A percentile compares a stretch with the other conserved stretches of the same genome.
Evolutionary conservation across 2,888 invertebrate species (phyloP).

Genomic region (Drosophila lutescens): DNA sequence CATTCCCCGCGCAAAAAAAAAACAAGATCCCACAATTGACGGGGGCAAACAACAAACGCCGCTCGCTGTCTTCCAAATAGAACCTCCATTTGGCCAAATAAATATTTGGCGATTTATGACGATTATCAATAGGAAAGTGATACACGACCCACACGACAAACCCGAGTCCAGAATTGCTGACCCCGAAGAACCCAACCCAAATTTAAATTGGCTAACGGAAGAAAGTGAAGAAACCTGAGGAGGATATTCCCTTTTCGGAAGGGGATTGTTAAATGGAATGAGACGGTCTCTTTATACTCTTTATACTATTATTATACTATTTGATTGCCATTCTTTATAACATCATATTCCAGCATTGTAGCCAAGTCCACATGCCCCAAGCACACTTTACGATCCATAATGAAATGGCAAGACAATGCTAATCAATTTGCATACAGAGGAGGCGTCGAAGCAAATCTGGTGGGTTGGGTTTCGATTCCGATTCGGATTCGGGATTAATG

Average conservation of each 20-base stretch:
- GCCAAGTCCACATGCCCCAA: neutral
- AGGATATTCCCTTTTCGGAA: neutral
- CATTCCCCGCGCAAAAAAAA: slow-evolving; percentile 19
- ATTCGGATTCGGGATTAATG: slow-evolving; percentile 11
- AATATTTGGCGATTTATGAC: slow-evolving; percentile 68
- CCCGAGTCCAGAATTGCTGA: slow-evolving; percentile 21
- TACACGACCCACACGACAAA: slow-evolving; percentile 70
- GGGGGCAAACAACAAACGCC: slow-evolving; percentile 11
- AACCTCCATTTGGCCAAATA: slow-evolving; percentile 50
- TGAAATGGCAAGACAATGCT: slow-evolving; percentile 41
- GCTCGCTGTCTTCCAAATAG: slow-evolving; percentile 5
- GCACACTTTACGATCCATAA: neutral
- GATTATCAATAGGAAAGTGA: slow-evolving; percentile 80
- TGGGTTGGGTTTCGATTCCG: slow-evolving; percentile 17
- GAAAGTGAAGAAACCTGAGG: slow-evolving; percentile 31
- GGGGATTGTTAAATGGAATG: neutral
- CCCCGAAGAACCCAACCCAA: slow-evolving; percentile 30
- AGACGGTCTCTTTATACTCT: neutral
- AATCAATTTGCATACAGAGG: slow-evolving; percentile 54
- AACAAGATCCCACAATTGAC: slow-evolving; percentile 23
- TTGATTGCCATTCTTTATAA: too few species aligned
- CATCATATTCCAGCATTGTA: neutral
- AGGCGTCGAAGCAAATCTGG: slow-evolving; percentile 19
- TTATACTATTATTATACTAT: neutral
- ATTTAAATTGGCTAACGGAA: slow-evolving; percentile 16